Conservation (phyloP, 2,888 invertebrate genomes). For the Leucoptera coffeella region DNA sequence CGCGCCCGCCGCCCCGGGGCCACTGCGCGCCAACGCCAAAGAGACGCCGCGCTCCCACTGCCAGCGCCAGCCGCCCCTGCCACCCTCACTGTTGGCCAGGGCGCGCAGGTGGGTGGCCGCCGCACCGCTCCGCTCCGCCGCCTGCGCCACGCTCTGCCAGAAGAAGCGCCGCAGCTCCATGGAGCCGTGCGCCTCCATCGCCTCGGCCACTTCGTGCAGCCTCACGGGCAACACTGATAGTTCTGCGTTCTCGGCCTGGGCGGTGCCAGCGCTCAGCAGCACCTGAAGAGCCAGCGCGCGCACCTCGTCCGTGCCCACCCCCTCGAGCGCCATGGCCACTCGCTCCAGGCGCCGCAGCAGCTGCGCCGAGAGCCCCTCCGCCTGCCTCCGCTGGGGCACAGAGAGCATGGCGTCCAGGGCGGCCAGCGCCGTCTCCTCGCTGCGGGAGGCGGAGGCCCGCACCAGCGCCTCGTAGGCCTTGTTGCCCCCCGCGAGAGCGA, state of each 20-base stretch:
- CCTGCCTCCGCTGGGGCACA: constrained; percentile 20
- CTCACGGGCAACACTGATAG: not conserved
- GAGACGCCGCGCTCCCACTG: not conserved
- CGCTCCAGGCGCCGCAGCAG: constrained; percentile 10
- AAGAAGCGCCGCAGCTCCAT: not conserved
- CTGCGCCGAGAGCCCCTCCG: constrained; percentile 12
- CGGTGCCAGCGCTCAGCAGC: not conserved
- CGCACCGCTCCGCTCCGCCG: constrained; percentile 1
- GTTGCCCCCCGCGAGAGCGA: too few species aligned
- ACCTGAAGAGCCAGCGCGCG: not conserved
- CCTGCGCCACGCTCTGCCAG: not conserved
- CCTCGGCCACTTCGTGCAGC: not conserved
- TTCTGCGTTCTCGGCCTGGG: not conserved
- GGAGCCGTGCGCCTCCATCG: not conserved
- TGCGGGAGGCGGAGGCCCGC: constrained; percentile 18
- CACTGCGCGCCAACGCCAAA: not conserved
- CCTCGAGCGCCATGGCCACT: not conserved
- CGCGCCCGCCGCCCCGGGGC: not conserved
- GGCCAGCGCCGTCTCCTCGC: too few species aligned
- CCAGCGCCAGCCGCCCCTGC: not conserved
- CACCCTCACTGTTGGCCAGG: not conserved
- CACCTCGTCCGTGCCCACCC: not conserved
- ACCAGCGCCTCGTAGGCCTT: too few species aligned
- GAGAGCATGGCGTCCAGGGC: too few species aligned
- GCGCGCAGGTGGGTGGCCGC: not conserved